Evolutionary conservation across 2,113 vertebrate genomes (phyloP).

Genomic region (Saccopteryx bilineata): DNA sequence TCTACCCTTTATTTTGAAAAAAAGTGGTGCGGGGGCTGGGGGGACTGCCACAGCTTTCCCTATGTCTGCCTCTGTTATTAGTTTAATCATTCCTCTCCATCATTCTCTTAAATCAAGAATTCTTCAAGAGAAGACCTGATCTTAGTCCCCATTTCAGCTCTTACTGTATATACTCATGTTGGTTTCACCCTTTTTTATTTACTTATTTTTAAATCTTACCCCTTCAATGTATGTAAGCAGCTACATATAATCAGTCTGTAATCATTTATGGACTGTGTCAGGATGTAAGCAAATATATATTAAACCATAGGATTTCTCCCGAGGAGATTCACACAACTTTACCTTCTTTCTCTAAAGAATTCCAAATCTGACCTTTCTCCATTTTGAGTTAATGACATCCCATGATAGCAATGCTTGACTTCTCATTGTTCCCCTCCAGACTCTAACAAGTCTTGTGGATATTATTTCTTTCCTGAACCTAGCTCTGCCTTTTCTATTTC

Average conservation of each 20-base stretch:
- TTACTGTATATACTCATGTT: neutral
- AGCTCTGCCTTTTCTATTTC: neutral
- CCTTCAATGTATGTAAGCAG: neutral
- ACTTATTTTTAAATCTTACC: neutral
- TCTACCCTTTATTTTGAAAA: neutral
- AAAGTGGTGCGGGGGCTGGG: neutral
- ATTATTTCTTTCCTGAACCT: neutral
- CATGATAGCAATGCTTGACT: neutral
- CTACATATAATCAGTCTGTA: neutral
- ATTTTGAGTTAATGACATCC: neutral
- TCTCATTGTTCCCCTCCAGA: neutral
- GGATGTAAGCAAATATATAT: neutral
- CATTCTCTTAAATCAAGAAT: conserved; percentile 47
- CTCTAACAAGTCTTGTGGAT: neutral
- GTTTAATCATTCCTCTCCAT: neutral
- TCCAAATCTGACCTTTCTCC: neutral
- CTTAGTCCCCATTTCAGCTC: neutral
- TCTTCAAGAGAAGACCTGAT: neutral
- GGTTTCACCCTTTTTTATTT: neutral
- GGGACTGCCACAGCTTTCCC: neutral
- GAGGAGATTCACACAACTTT: neutral
- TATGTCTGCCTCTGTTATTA: neutral
- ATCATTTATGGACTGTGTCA: neutral
- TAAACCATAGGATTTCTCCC: neutral
- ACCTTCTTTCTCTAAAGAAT: conserved; percentile 45